A percentile compares a stretch with the other conserved stretches of the same genome.
Evolutionary conservation across 2,888 invertebrate genomes (phyloP).

Genomic region (Seira musarum): DNA sequence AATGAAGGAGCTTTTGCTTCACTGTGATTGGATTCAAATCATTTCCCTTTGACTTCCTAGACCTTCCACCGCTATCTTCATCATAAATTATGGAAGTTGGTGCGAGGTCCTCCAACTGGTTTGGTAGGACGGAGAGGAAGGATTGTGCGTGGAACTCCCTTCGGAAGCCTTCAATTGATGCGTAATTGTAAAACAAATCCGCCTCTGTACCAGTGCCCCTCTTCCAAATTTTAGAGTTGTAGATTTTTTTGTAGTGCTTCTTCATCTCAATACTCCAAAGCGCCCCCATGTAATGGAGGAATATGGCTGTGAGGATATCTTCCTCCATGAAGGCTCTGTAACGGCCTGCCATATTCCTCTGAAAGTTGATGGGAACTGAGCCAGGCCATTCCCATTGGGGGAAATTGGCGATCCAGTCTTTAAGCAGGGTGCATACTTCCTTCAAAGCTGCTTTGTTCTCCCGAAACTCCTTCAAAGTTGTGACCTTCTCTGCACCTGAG

Average conservation of each 20-base stretch:
- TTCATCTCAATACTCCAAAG: slow-evolving; percentile 23
- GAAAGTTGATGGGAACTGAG: background rate
- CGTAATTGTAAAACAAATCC: no score
- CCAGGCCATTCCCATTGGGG: slow-evolving; percentile 27
- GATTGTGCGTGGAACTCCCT: no score
- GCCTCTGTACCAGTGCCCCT: background rate
- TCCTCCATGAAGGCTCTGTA: slow-evolving; percentile 36
- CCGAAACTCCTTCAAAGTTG: slow-evolving; percentile 20
- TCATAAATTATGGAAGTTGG: background rate
- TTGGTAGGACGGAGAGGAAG: background rate
- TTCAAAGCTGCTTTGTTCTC: slow-evolving; percentile 25
- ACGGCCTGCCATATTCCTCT: slow-evolving; percentile 26
- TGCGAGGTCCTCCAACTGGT: background rate
- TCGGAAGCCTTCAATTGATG: no score
- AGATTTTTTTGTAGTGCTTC: slow-evolving; percentile 9
- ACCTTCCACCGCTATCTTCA: background rate
- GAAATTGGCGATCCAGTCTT: slow-evolving; percentile 18
- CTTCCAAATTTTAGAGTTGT: slow-evolving; percentile 26
- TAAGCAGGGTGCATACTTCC: slow-evolving; percentile 39
- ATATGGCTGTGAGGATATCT: slow-evolving; percentile 41
- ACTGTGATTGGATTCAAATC: background rate
- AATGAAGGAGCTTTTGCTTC: slow-evolving; percentile 29
- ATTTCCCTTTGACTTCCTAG: background rate
- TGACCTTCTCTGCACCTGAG: slow-evolving; percentile 12
- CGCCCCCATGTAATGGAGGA: slow-evolving; percentile 36